A percentile compares a stretch with the other conserved stretches of the same genome.
These are phyloP conservation scores for Mustela erminea DNA, from an alignment of 2,797 vertebrate species.

Conservation along the genomic window DNA sequence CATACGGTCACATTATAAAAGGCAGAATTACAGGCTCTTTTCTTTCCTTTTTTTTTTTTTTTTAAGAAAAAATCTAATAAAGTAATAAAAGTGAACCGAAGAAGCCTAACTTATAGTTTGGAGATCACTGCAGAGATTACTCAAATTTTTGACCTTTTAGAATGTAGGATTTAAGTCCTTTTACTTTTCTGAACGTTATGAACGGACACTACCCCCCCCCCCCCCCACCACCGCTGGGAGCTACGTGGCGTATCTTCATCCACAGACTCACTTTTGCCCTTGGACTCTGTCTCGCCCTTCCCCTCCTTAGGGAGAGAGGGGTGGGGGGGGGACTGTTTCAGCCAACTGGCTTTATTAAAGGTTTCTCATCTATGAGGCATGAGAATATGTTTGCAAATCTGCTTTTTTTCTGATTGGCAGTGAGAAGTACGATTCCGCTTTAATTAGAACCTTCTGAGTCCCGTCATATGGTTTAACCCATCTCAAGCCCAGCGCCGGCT, in stretches of 20 bases:
- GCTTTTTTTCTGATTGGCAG: slow-evolving; percentile 72
- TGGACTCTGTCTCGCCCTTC: slow-evolving; percentile 65
- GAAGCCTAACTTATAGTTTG: not conserved
- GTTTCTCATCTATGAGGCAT: slow-evolving; percentile 71
- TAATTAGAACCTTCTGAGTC: slow-evolving; percentile 74
- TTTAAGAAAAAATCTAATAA: not conserved
- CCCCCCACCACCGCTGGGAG: not conserved
- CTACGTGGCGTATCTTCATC: slow-evolving; percentile 75
- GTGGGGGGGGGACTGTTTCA: not conserved
- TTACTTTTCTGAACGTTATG: not conserved
- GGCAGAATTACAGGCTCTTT: not conserved
- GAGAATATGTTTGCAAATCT: slow-evolving; percentile 79
- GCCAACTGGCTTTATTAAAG: slow-evolving; percentile 70
- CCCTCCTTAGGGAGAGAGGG: slow-evolving; percentile 64
- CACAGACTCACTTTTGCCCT: slow-evolving; percentile 75
- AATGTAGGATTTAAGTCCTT: not conserved
- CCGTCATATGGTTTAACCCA: slow-evolving; percentile 26
- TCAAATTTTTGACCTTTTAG: not conserved
- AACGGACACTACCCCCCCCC: no score
- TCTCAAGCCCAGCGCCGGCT: slow-evolving; percentile 2
- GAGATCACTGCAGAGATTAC: not conserved
- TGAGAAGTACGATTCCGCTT: slow-evolving; percentile 35
- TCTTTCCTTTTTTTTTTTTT: not conserved
- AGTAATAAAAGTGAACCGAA: not conserved
- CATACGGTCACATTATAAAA: not conserved